Evolutionary conservation across 2,797 vertebrate species (phyloP).

Genomic region (Sebastes glaucus): DNA sequence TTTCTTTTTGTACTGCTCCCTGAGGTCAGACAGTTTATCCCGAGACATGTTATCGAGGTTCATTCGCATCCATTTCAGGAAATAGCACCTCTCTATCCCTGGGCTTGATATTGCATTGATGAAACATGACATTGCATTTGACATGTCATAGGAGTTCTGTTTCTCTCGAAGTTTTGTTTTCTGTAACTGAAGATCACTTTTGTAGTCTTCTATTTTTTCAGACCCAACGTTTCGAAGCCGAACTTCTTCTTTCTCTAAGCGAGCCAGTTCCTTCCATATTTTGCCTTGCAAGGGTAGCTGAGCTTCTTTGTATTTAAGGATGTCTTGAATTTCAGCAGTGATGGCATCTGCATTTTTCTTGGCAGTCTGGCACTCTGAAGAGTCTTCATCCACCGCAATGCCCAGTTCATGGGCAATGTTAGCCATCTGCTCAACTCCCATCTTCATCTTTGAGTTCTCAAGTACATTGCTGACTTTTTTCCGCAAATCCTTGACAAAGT

Average conservation of each 20-base stretch:
- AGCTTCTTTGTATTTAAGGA: constrained; percentile 53
- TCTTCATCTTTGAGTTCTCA: constrained; percentile 20
- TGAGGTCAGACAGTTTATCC: constrained; percentile 56
- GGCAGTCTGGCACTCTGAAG: constrained; percentile 71
- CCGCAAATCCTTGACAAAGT: constrained; percentile 57
- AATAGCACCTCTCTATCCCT: constrained; percentile 72
- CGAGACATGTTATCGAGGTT: constrained; percentile 77
- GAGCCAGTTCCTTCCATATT: constrained; percentile 75
- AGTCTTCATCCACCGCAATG: constrained; percentile 82
- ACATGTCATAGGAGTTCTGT: constrained; percentile 65
- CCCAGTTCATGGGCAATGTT: constrained; percentile 67
- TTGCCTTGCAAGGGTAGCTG: constrained; percentile 81
- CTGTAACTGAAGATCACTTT: constrained; percentile 53
- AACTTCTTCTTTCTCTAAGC: constrained; percentile 81
- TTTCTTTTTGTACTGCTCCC: constrained; percentile 70
- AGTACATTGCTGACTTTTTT: constrained; percentile 31
- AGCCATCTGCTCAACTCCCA: constrained; percentile 74
- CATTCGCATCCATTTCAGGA: constrained; percentile 85
- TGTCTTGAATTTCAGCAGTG: constrained; percentile 64
- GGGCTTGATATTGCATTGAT: constrained; percentile 68
- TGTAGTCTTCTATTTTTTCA: constrained; percentile 66
- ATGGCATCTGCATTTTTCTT: constrained; percentile 72
- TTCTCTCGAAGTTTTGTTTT: constrained; percentile 55
- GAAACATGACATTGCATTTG: constrained; percentile 75
- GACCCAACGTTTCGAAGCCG: constrained; percentile 61